Base-by-base conservation (phyloP, 2,797 vertebrate species). In the Agapornis canus region DNA sequence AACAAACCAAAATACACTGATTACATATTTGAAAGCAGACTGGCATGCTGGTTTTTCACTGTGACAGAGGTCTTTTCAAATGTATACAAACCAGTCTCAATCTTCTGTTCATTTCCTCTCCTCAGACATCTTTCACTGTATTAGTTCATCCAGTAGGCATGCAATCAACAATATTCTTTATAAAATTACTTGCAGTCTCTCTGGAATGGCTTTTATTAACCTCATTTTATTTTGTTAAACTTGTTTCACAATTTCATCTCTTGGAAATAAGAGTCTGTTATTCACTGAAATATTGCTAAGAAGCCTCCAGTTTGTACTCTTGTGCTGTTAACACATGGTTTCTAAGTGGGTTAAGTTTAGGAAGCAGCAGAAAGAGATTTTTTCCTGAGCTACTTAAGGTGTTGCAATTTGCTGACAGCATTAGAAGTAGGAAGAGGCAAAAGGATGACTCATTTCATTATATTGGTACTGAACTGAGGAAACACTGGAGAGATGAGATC, bases 151-250 rank as follows among this genome's bases (percentile, higher is more conserved):
- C 77, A 59, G 26, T 42, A 88, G 79, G 39, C 31, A 70, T 81
- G 49, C 47, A 76, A 90, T 82, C 49, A 86, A 75, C 72, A 77
- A 26, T 29, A 47, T 81, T 71, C 49, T 31, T n/a, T 77, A 47
- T 69, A 83, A 96, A 96, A 65, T 92, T 51, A 75, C 42, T 57
- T 84, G 14, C 42, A 57, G 2, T 82, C 37, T 80, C 51, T 87
- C 77, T 76, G 54, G 42, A 86, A 35, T 3, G 26, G 18, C 37
- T 69, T 89, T 84, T 71, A 37, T 90, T 94, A 95, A 83, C 60
- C 20, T 59, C 29, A 39, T 78, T 75, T 79, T 63, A 22, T 71
- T 49, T 85, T 8, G 2, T 79, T 82, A 89, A 89, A 68, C 39
- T 71, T 57, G 15, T 68, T 82, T 73, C 31, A 66, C 12, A 17